These are phyloP conservation scores for Poeciliopsis occidentalis DNA, from an alignment of 2,113 vertebrate species.

Conservation along the genomic window DNA sequence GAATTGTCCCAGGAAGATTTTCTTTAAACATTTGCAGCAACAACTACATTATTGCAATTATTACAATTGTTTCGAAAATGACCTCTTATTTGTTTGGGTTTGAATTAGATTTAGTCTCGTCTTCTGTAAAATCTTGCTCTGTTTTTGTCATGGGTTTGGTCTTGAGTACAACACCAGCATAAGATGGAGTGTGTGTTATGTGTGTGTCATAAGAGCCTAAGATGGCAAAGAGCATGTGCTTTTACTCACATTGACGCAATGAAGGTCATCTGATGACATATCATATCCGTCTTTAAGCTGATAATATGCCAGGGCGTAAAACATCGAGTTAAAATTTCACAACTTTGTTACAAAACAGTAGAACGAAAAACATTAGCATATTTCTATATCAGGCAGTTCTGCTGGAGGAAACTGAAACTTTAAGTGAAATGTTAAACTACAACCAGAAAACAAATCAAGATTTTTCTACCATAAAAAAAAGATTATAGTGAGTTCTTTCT, in stretches of 20 bases:
- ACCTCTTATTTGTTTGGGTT: neutral
- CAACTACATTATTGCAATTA: no score
- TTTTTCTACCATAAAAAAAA: neutral
- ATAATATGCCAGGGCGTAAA: neutral
- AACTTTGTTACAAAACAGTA: neutral
- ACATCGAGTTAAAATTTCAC: neutral
- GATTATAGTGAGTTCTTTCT: neutral
- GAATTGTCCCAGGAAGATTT: no score
- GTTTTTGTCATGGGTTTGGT: neutral
- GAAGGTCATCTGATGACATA: neutral
- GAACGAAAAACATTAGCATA: no score
- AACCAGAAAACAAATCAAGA: no score
- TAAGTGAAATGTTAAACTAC: no score
- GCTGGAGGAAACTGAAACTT: neutral
- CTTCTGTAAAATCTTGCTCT: neutral
- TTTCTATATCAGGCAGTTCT: neutral
- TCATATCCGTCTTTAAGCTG: neutral
- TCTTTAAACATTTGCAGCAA: no score
- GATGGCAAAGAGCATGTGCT: neutral
- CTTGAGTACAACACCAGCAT: neutral
- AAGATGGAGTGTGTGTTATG: neutral
- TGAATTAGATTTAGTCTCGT: neutral
- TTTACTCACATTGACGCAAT: neutral
- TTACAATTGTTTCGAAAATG: neutral
- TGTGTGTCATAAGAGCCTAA: neutral